Percentiles rank a stretch among this genome's conserved stretches.
Evolutionary conservation across 2,888 invertebrate genomes (phyloP).

Genomic region (Coenonympha glycerion): DNA sequence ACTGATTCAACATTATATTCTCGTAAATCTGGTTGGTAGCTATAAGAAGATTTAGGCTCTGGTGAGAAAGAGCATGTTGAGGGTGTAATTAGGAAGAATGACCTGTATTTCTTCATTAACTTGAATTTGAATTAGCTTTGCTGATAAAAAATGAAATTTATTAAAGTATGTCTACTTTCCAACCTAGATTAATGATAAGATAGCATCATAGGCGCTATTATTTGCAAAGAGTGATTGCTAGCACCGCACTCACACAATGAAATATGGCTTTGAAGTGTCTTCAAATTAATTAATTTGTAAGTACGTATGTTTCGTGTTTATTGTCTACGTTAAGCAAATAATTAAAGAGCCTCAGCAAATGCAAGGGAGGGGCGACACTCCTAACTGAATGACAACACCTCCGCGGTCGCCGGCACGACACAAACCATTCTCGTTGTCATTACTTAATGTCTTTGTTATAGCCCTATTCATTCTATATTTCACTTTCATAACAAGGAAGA

Average conservation of each 20-base stretch:
- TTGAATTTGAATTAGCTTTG: too few relatives aligned
- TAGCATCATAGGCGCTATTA: too few relatives aligned
- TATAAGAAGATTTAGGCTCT: too few relatives aligned
- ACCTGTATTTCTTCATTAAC: too few relatives aligned
- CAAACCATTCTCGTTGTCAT: slow-evolving; percentile 16
- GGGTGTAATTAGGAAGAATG: too few relatives aligned
- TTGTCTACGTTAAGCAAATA: slow-evolving; percentile 47
- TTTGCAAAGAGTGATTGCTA: too few relatives aligned
- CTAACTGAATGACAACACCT: slow-evolving; percentile 47
- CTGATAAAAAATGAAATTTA: too few relatives aligned
- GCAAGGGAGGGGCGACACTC: slow-evolving; percentile 56
- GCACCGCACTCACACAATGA: background rate
- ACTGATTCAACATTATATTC: too few relatives aligned
- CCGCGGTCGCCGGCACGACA: slow-evolving; percentile 52
- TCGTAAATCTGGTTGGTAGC: too few relatives aligned
- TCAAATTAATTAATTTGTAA: slow-evolving; percentile 28
- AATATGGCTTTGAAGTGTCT: background rate
- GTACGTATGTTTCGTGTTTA: slow-evolving; percentile 44
- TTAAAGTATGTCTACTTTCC: too few relatives aligned
- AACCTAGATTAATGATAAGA: too few relatives aligned
- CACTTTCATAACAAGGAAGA: background rate
- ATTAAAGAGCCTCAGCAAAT: slow-evolving; percentile 48
- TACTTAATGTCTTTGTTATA: slow-evolving; percentile 11
- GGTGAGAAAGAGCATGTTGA: too few relatives aligned
- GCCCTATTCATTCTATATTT: slow-evolving; percentile 2